phyloP scores from a whole-genome alignment of 2,113 vertebrate species.

The Apistogramma diplotaenia region DNA sequence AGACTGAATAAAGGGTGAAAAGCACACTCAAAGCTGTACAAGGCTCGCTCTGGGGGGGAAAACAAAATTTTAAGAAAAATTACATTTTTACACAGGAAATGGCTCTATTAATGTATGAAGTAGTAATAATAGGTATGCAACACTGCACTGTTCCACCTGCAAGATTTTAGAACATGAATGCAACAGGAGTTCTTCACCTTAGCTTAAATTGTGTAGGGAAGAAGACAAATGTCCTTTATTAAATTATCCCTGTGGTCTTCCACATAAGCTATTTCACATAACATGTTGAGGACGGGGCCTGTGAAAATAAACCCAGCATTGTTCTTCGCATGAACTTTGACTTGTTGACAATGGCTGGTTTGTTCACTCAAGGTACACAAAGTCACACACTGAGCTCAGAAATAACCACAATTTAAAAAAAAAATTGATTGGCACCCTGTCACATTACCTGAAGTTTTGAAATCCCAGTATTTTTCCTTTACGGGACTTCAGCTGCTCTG shows the following conservation, averaged over 20 bases:
- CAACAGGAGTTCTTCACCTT: background rate
- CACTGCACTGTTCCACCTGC: background rate
- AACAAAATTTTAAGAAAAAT: background rate
- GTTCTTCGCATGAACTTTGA: background rate
- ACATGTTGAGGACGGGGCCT: background rate
- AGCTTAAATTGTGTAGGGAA: background rate
- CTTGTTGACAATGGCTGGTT: background rate
- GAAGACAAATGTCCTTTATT: background rate
- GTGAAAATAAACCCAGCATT: slow-evolving; percentile 6
- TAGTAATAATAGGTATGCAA: background rate
- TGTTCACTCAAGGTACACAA: background rate
- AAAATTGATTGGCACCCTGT: background rate
- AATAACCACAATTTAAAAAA: background rate
- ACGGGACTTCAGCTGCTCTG: background rate
- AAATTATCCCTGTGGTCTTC: background rate
- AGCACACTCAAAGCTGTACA: slow-evolving; percentile 94
- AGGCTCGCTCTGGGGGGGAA: slow-evolving; percentile 82
- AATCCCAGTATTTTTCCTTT: background rate
- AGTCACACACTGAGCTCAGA: background rate
- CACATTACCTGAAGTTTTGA: background rate
- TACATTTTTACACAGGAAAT: background rate
- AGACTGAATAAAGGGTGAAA: slow-evolving; percentile 96
- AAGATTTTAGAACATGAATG: background rate
- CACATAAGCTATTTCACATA: background rate
- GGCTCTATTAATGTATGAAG: background rate